A percentile compares a stretch with the other conserved stretches of the same genome.
phyloP scores from a whole-genome alignment of 2,797 vertebrate species.

The Halcyon smyrnensis region DNA sequence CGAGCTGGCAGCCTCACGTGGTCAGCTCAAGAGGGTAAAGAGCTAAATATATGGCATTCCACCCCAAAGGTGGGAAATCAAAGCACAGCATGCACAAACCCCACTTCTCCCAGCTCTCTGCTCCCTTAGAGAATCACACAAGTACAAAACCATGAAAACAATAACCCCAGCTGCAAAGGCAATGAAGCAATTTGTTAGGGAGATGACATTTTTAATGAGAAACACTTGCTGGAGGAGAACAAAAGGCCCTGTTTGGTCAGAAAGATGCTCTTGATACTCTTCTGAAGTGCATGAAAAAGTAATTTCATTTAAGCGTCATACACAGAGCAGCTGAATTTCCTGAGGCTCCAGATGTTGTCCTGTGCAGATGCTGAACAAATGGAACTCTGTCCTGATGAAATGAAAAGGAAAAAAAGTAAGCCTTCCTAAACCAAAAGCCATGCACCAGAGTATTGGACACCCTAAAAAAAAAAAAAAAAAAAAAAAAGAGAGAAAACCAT shows the following conservation, averaged over 20 bases:
- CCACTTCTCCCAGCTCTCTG: conserved; percentile 45
- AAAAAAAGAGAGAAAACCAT: background rate
- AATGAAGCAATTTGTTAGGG: conserved; percentile 87
- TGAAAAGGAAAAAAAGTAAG: conserved; percentile 39
- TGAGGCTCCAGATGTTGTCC: conserved; percentile 89
- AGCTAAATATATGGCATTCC: background rate
- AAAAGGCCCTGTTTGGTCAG: conserved; percentile 80
- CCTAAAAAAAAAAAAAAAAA: background rate
- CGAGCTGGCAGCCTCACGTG: background rate
- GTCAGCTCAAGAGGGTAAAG: background rate
- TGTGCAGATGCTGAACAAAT: conserved; percentile 88
- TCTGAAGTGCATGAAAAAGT: conserved; percentile 83
- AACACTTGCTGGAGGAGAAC: conserved; percentile 87
- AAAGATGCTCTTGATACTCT: conserved; percentile 79
- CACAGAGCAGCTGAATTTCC: conserved; percentile 85
- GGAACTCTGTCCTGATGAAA: conserved; percentile 79
- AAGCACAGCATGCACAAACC: background rate
- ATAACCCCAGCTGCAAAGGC: conserved; percentile 84
- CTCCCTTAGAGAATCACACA: conserved; percentile 69
- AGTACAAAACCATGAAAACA: conserved; percentile 75
- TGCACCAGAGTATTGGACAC: conserved; percentile 46
- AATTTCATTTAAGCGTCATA: conserved; percentile 81
- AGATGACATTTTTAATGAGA: conserved; percentile 92
- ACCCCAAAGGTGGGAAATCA: background rate
- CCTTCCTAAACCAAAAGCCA: conserved; percentile 31